phyloP scores from a whole-genome alignment of 2,797 vertebrate genomes.

The Todus mexicanus region DNA sequence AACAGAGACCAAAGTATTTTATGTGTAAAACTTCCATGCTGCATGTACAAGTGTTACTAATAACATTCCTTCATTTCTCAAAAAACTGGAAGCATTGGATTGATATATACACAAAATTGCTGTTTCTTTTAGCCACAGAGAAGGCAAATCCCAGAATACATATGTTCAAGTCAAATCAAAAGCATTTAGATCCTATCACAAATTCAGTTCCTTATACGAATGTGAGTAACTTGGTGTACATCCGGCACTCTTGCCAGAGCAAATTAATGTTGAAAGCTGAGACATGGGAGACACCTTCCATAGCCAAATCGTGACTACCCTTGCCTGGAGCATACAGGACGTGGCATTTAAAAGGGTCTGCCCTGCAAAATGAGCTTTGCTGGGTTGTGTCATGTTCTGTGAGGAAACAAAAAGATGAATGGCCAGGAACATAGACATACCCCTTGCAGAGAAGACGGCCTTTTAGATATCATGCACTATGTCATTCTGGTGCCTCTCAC shows the following conservation, averaged over 20 bases:
- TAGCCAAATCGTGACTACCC: not conserved
- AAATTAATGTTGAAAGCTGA: slow-evolving; percentile 35
- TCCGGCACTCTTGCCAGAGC: not conserved
- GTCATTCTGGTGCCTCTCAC: not conserved
- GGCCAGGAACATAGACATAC: not conserved
- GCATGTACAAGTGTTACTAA: not conserved
- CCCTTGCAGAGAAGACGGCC: not conserved
- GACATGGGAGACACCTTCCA: not conserved
- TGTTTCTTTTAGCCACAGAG: not conserved
- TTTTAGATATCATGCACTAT: not conserved
- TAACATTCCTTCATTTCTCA: not conserved
- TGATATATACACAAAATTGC: not conserved
- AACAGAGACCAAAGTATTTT: not conserved
- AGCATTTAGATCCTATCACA: not conserved
- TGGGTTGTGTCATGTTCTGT: not conserved
- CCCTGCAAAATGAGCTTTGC: not conserved
- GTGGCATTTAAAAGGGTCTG: not conserved
- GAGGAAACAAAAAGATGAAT: slow-evolving; percentile 15
- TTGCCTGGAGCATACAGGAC: not conserved
- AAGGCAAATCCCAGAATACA: not conserved
- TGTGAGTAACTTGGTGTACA: not conserved
- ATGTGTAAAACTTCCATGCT: not conserved
- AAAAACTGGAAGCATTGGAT: not conserved
- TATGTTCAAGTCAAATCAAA: slow-evolving; percentile 2
- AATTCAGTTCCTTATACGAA: slow-evolving; percentile 8